Evolutionary conservation across 2,113 vertebrate species (phyloP).

Genomic region (Cottus gobio): DNA sequence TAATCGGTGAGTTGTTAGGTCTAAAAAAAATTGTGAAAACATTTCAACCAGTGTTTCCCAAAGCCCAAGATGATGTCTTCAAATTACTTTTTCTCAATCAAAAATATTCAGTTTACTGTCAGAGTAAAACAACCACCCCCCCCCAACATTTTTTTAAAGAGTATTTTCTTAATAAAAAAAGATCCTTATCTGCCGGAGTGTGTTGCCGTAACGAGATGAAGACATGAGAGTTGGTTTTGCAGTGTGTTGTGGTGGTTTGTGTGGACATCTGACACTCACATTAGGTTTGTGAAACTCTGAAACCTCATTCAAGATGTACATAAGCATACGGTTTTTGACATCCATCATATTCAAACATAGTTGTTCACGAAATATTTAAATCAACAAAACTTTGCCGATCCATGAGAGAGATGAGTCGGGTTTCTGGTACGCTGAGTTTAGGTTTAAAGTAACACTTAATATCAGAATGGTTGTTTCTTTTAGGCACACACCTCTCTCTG

Average conservation of each 20-base stretch:
- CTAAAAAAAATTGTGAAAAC: neutral
- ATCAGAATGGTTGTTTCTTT: neutral
- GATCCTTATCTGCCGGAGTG: neutral
- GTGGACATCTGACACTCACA: conserved; percentile 5
- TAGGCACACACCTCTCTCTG: neutral
- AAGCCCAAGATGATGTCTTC: neutral
- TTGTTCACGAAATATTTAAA: neutral
- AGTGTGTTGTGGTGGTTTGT: conserved; percentile 29
- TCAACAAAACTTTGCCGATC: neutral
- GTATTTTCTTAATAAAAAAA: too few relatives aligned
- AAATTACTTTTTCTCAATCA: neutral
- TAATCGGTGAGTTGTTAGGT: neutral
- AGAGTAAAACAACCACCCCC: too few relatives aligned
- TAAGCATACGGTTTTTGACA: neutral
- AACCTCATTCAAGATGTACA: conserved; percentile 5
- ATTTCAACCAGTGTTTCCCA: too few relatives aligned
- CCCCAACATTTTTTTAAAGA: too few relatives aligned
- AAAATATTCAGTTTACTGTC: neutral
- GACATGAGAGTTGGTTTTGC: neutral
- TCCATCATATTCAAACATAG: neutral
- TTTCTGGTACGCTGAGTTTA: neutral
- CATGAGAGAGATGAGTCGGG: neutral
- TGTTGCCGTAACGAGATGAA: neutral
- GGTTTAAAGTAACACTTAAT: neutral
- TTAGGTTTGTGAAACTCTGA: conserved; percentile 7